These are phyloP conservation scores for Hemitrygon akajei DNA, from an alignment of 2,797 vertebrate genomes.

Conservation along the genomic window DNA sequence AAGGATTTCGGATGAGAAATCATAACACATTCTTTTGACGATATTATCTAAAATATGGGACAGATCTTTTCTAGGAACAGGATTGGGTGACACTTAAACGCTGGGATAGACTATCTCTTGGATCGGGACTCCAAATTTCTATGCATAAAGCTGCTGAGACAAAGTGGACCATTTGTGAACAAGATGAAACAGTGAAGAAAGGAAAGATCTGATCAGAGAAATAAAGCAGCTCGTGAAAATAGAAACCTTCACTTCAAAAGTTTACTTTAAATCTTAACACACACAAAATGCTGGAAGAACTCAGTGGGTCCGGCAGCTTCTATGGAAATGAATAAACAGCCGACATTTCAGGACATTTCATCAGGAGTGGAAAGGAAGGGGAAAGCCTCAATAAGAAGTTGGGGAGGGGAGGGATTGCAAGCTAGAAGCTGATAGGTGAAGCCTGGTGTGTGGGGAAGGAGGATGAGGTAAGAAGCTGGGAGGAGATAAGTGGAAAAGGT, in stretches of 20 bases:
- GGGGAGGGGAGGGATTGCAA: no score
- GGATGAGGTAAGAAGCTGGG: no score
- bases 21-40: background rate
- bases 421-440: no score
- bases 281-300: no score
- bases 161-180: background rate
- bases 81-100: background rate
- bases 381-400: no score
- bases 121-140: background rate
- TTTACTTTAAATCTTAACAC: background rate
- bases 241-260: background rate
- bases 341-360: no score
- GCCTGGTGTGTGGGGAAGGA: no score
- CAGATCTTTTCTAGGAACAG: background rate
- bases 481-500: no score
- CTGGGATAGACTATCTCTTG: background rate
- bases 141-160: background rate
- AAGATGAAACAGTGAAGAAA: background rate
- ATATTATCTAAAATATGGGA: background rate
- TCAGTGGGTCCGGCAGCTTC: no score
- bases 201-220: background rate
- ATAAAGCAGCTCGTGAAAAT: background rate
- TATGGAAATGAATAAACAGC: no score
- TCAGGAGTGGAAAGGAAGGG: no score
- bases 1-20: constrained; percentile 6